Base-by-base conservation (phyloP, 2,797 vertebrate species). In the Sebastes diaconus region DNA sequence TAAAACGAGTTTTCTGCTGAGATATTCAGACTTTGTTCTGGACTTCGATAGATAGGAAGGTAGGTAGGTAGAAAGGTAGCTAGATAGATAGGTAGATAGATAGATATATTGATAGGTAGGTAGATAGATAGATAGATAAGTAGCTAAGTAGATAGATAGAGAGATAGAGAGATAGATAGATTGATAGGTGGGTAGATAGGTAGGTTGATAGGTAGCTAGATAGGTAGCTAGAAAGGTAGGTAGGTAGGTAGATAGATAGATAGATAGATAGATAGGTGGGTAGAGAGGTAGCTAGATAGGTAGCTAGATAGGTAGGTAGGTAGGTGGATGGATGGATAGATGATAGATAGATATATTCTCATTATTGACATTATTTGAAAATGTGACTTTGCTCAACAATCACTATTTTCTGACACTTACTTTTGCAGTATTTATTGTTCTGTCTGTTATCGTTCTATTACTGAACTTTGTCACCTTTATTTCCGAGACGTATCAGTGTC, bases 231-330 rank as follows among this genome's bases (percentile, higher is more conserved):
- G 39, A 0, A 4, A 36, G 34, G 2, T 12, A 12, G 34, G 0
- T 6, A 39, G 36, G 0, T 16, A 3, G 39, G 0, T 16, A 42
- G 5, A 0, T 42, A 42, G 36, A 0, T 39, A 13, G 12, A 0
- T 36, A 13, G 34, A 0, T 12, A 12, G 34, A 3, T 12, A 1
- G 36, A 2, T 5, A 39, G 12, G 0, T 36, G 0, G 36, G 0
- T 39, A 14, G 5, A 3, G 0, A 42, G 39, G 5, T 42, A 3
- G 5, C 0, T 14, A 39, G 34, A 5, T 12, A 34, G 32, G 29
- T 30, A 30, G 29, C 2, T 29, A 9, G 34, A 4, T 1, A 39
- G 36, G 1, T 39, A 5, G 36, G 0, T 36, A 12, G 34, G 32
- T 34, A 34, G 32, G 32, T 34, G 12, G 36, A 14, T 39, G 12